Evolutionary conservation across 2,797 vertebrate species (phyloP), one percentile per base, ranked within the genome.

Genomic region (Xenops minutus): DNA sequence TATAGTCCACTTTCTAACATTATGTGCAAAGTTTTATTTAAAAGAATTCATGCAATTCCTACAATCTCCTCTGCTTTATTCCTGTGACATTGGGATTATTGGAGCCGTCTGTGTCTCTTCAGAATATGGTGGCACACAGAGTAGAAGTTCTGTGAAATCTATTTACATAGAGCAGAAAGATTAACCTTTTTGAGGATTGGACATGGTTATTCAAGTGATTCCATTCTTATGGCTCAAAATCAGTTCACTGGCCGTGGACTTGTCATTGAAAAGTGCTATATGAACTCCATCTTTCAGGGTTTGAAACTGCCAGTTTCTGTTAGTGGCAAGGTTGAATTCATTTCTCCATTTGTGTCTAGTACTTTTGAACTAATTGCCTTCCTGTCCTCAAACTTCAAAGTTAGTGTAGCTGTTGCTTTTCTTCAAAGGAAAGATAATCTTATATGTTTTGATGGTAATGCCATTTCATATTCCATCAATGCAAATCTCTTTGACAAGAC

Each of bases 401-500:
- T 73, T 86, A 56, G 23, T 26, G 37, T 87, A 82, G 73, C 55
- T 88, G 59, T 73, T 95, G 29, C 63, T 89, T 95, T 90, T 84
- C 80, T 88, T 89, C 51, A 88, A 92, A 95, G 48, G 51, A 69
- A 84, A 78, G 73, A 55, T 79, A 72, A 64, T 91, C 49, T 95
- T 81, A 82, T 41, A 54, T 61, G 59, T 96, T 92, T 94, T 92
- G 92, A 95, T 91, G 56, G 88, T 36, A 76, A 46, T 81, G 92
- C 29, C 90, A 92, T 87, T 93, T 97, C 92, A 71, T 83, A 91
- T 94, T 83, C 30, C 2, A 0, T 92, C 93, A 88, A 27, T 34
- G 54, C 39, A 92, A 90, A 95, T 96, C 76, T 89, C 66, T 92
- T 80, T 94, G 95, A 93, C 92, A 95, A 52, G 68, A 39, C 49